These are phyloP conservation scores for Cordilura impudica DNA, from an alignment of 2,888 invertebrate species.

Conservation along the genomic window DNA sequence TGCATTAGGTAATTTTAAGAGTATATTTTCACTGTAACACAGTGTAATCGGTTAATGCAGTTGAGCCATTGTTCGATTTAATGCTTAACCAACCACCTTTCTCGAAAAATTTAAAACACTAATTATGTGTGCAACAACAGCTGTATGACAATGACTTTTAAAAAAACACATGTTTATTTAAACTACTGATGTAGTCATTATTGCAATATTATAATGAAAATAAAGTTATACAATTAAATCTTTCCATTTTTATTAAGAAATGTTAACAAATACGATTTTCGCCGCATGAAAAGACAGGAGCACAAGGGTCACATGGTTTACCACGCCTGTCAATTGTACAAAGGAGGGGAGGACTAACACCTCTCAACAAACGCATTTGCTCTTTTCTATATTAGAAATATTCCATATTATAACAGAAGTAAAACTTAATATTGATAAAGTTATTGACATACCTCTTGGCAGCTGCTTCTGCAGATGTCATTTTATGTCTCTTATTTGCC, in stretches of 20 bases:
- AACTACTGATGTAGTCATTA: background rate
- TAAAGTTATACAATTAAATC: background rate
- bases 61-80: no score
- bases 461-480: constrained; percentile 58
- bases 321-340: constrained; percentile 66
- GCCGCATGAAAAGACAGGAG: constrained; percentile 19
- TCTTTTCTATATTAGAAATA: constrained; percentile 47
- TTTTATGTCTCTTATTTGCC: constrained; percentile 36
- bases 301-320: constrained; percentile 62
- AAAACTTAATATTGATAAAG: background rate
- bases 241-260: background rate
- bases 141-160: background rate
- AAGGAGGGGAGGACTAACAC: constrained; percentile 64
- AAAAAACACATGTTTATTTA: no score
- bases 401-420: no score
- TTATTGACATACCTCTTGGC: constrained; percentile 43
- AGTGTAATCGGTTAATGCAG: no score
- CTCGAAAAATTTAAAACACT: no score
- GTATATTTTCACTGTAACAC: no score
- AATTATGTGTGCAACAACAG: background rate
- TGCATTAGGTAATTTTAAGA: no score
- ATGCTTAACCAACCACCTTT: no score
- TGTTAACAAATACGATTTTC: constrained; percentile 46
- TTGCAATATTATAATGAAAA: background rate
- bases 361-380: constrained; percentile 52